A percentile compares a stretch with the other conserved stretches of the same genome.
These are phyloP conservation scores for Pterocles burchelli DNA, from an alignment of 2,113 vertebrate genomes.

Conservation along the genomic window DNA sequence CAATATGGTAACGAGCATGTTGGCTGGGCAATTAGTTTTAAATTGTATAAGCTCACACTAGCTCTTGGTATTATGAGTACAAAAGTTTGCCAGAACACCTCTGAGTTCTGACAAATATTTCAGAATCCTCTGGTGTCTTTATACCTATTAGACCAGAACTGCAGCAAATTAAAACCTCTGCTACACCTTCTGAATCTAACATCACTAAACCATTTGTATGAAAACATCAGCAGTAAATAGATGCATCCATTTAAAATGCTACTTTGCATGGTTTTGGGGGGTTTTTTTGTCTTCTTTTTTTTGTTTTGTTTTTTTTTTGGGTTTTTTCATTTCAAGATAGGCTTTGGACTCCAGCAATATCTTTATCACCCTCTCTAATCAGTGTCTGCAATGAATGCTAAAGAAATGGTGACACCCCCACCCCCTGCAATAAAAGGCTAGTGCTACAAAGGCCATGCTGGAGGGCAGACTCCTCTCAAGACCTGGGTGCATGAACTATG, in stretches of 20 bases:
- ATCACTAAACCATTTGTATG: neutral
- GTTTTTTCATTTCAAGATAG: neutral
- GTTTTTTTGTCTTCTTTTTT: too few relatives aligned
- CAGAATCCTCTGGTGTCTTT: slow-evolving; percentile 21
- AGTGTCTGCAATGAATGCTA: neutral
- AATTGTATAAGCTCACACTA: slow-evolving; percentile 36
- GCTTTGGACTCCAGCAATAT: neutral
- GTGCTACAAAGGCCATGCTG: neutral
- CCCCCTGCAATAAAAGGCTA: neutral
- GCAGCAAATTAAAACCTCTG: slow-evolving; percentile 26
- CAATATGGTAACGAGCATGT: slow-evolving; percentile 52
- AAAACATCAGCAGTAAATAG: neutral
- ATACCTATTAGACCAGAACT: slow-evolving; percentile 36
- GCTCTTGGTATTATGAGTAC: slow-evolving; percentile 35
- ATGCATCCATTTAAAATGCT: neutral
- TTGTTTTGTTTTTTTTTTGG: too few relatives aligned
- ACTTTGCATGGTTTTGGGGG: neutral
- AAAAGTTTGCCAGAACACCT: slow-evolving; percentile 54
- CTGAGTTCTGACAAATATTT: slow-evolving; percentile 39
- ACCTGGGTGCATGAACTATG: neutral
- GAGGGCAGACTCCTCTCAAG: neutral
- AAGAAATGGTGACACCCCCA: neutral
- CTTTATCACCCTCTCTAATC: slow-evolving; percentile 1
- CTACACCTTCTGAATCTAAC: neutral
- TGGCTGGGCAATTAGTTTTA: slow-evolving; percentile 61